Percentiles rank a stretch among this genome's conserved stretches.
phyloP scores from a whole-genome alignment of 2,888 invertebrate species.

The Pristionchus mayeri region DNA sequence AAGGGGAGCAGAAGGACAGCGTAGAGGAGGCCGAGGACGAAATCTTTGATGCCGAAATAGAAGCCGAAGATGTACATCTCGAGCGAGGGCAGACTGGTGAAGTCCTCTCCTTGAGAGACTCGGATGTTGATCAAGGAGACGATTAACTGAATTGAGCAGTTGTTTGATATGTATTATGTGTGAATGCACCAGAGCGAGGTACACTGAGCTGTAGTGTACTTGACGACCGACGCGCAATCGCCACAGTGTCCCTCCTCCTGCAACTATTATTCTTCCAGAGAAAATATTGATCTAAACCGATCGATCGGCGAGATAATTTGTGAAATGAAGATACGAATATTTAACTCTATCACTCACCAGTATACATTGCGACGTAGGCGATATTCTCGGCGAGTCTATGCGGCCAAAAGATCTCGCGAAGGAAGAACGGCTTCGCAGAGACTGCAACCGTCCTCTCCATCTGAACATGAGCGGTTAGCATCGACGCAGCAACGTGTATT shows the following conservation, averaged over 20 bases:
- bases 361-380: slow-evolving; percentile 46
- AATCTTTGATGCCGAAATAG: slow-evolving; percentile 24
- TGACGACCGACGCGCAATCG: slow-evolving; percentile 11
- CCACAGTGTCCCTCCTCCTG: slow-evolving; percentile 44
- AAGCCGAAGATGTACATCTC: slow-evolving; percentile 43
- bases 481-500: not conserved
- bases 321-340: no score
- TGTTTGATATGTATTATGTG: no score
- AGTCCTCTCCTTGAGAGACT: not conserved
- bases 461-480: slow-evolving; percentile 33
- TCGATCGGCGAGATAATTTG: no score
- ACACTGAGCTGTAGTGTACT: not conserved
- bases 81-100: not conserved
- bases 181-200: slow-evolving; percentile 4
- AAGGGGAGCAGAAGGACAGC: slow-evolving; percentile 22
- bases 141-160: no score
- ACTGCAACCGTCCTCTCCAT: slow-evolving; percentile 12
- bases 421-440: not conserved
- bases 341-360: slow-evolving; percentile 18
- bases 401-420: not conserved
- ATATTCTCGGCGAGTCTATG: slow-evolving; percentile 41
- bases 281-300: not conserved
- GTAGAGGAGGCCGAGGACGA: slow-evolving; percentile 2
- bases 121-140: slow-evolving; percentile 14
- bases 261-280: no score